Conservation (phyloP, 2,113 vertebrate species). For the Mesocricetus auratus region DNA sequence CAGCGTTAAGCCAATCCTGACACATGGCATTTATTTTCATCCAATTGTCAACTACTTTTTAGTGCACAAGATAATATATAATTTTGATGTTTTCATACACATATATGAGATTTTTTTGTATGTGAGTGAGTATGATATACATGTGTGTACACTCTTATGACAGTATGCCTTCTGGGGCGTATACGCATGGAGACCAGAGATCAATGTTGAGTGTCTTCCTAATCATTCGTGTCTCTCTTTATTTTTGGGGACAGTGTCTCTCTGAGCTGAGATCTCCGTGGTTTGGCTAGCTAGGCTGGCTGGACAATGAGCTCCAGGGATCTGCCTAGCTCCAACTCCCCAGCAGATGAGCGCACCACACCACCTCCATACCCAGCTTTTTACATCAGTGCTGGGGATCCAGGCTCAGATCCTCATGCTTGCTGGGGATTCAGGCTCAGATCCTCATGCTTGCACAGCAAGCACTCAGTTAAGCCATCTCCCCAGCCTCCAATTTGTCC, state of each 20-base stretch:
- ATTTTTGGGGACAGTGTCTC: not conserved
- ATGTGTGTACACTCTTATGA: not conserved
- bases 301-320: not conserved
- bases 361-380: no score
- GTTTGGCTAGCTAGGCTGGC: not conserved
- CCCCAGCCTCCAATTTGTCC: no score
- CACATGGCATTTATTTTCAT: not conserved
- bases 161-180: rapidly evolving
- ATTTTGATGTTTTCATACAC: not conserved
- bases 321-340: not conserved
- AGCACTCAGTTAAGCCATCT: not conserved
- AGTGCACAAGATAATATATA: not conserved
- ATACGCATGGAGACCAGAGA: not conserved
- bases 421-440: not conserved
- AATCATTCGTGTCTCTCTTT: not conserved
- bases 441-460: not conserved
- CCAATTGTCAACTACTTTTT: not conserved
- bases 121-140: not conserved
- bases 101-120: not conserved
- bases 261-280: no score
- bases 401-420: not conserved
- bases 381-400: not conserved
- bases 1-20: not conserved
- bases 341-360: not conserved
- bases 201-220: not conserved